These are phyloP conservation scores for Pitangus sulphuratus DNA, from an alignment of 2,797 vertebrate genomes.

Conservation along the genomic window DNA sequence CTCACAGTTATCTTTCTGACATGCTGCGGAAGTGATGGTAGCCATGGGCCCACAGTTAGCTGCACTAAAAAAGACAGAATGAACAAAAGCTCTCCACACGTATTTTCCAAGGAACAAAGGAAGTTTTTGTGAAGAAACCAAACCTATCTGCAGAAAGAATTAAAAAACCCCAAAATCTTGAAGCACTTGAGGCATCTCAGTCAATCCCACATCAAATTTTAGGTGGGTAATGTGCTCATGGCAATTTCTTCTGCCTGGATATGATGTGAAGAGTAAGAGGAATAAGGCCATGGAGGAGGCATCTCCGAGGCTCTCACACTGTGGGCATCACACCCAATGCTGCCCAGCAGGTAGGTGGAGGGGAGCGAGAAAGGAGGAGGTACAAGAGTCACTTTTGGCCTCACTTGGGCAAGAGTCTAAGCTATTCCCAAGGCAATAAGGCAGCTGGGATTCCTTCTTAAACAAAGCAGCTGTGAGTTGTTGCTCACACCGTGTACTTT, in stretches of 20 bases:
- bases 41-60: no score
- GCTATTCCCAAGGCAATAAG: not conserved
- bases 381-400: not conserved
- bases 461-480: not conserved
- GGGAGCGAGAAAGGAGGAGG: not conserved
- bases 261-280: not conserved
- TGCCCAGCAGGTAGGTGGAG: not conserved
- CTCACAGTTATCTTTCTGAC: accelerated
- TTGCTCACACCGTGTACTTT: accelerated
- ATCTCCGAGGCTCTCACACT: not conserved
- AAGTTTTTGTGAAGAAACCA: not conserved
- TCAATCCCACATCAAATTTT: not conserved
- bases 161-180: accelerated
- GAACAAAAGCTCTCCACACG: not conserved
- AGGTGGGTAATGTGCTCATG: accelerated
- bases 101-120: not conserved
- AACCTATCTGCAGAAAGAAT: not conserved
- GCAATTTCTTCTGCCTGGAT: not conserved
- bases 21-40: accelerated
- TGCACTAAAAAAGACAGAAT: not conserved
- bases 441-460: not conserved
- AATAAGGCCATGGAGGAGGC: not conserved
- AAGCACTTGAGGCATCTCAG: not conserved
- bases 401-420: not conserved
- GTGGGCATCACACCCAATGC: no score